Base-by-base conservation (phyloP, 2,113 vertebrate species). In the Malurus alboscapulatus region DNA sequence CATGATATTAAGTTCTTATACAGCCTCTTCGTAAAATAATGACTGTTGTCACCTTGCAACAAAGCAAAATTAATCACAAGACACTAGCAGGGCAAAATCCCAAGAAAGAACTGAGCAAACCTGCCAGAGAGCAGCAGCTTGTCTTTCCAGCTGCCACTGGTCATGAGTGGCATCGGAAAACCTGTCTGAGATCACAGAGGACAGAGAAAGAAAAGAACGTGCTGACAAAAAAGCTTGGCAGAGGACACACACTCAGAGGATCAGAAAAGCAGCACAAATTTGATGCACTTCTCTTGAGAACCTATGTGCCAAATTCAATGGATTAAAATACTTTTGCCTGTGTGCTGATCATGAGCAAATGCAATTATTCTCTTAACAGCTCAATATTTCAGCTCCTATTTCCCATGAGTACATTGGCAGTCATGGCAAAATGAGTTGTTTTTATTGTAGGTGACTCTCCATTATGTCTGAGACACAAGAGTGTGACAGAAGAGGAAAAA, bases 381-480 rank as follows among this genome's bases (percentile, higher is more conserved):
- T 62, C 79, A 87, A 87, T 63, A 84, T 18, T 55, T 24, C 57
- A 77, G 57, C 40, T 94, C 20, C 3, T 61, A 20, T 71, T 83
- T 81, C 55, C 58, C 54, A 45, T 1, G n/a, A 84, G 25, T 27
- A 29, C 12, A 20, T 0, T 3, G 10, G 79, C n/a, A 84, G 32
- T 8, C 48, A 67, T 25, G 47, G 57, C n/a, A 91, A 88, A 96
- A 89, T 4, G 45, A 81, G 65, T n/a, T 67, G 44, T 47, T 91
- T 42, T 27, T 0, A 0, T 22, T 34, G 48, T 2, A 47, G 30
- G 48, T 77, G 65, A 67, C 63, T 62, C 54, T 19, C 53, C 24
- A 32, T 73, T 50, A 59, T 3, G 10, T 24, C 59, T 30, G 40
- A 87, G 40, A 55, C 36, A 75, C 38, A 69, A 88, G 67, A 77